Evolutionary conservation across 1,140 invertebrate species (phyloP), one percentile per base, ranked within the genome.

Genomic region (Macrosteles quadrilineatus): DNA sequence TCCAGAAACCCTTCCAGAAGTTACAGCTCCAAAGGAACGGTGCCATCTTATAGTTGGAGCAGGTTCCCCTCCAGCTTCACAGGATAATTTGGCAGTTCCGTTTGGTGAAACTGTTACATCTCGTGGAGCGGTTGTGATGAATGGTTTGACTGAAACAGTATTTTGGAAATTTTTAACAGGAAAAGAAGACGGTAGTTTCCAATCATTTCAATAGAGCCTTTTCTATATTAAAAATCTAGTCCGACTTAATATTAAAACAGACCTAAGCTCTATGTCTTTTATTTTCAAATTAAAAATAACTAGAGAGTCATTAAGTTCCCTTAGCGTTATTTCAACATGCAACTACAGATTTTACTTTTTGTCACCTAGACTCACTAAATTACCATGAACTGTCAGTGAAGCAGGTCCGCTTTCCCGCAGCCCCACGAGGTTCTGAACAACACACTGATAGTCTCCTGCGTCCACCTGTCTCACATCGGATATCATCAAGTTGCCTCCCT

Each of bases 21-120:
- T 90, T 83, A 94, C 93, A 77, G 91, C 88, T 9, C 90, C 91
- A 72, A 92, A 91, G 78, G 95, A 90, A 76, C 94, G 89, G 50
- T 91, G 87, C 96, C 96, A 97, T 50, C 95, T 86, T 12, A 97
- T 89, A 73, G 92, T 89, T 0, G 95, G 93, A 25, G 85, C 83
- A 21, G 95, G 95, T 80, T 96, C 93, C 14, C 96, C 96, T 65
- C 91, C 91, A 0, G 95, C 94, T 64, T 88, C 86, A 78, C 96
- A 98, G 55, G 91, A 89, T 77, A 98, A 94, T 70, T 91, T 88
- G 0, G 93, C 92, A 21, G 86, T 88, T 77, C 92, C 87, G 11
- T 92, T 92, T 68, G 89, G 86, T 69, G 93, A 83, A 53, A 92
- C 89, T 14, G 91, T 93, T 72, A 91, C 85, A 80, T 97, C 94